Percentiles rank a stretch among this genome's conserved stretches.
Evolutionary conservation across 2,888 invertebrate species (phyloP).

Genomic region (Carterocephalus palaemon): DNA sequence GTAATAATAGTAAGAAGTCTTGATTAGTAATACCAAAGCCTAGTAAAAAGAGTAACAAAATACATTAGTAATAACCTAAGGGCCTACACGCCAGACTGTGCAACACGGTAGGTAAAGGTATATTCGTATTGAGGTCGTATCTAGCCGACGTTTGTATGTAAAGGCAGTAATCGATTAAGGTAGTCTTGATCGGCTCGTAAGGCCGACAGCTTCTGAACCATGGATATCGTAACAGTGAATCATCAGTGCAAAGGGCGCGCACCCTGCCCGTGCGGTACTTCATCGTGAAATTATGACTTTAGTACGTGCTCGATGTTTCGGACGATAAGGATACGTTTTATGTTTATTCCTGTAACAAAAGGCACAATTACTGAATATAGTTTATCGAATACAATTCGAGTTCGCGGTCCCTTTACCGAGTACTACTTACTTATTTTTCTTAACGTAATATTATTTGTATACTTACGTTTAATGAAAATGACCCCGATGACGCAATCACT

Average conservation of each 20-base stretch:
- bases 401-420: constrained; percentile 27
- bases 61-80: too few species aligned
- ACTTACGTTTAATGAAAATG: too few species aligned
- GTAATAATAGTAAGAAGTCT: too few species aligned
- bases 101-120: too few species aligned
- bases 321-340: constrained; percentile 67
- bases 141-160: too few species aligned
- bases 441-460: too few species aligned
- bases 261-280: constrained; percentile 61
- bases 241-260: constrained; percentile 62
- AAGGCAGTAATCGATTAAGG: neutral
- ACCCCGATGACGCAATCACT: too few species aligned
- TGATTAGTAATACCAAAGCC: too few species aligned
- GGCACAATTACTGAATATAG: constrained; percentile 52
- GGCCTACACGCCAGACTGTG: too few species aligned
- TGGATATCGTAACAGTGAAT: constrained; percentile 63
- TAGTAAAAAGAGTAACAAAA: too few species aligned
- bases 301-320: constrained; percentile 69
- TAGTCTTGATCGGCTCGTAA: constrained; percentile 12
- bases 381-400: constrained; percentile 26
- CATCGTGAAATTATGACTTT: constrained; percentile 71
- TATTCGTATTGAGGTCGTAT: too few species aligned
- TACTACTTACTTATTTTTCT: too few species aligned
- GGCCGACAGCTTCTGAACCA: constrained; percentile 31
- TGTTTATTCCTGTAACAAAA: constrained; percentile 59